A percentile compares a stretch with the other conserved stretches of the same genome.
phyloP scores from a whole-genome alignment of 2,888 invertebrate genomes.

The Sussaba pulchella region DNA sequence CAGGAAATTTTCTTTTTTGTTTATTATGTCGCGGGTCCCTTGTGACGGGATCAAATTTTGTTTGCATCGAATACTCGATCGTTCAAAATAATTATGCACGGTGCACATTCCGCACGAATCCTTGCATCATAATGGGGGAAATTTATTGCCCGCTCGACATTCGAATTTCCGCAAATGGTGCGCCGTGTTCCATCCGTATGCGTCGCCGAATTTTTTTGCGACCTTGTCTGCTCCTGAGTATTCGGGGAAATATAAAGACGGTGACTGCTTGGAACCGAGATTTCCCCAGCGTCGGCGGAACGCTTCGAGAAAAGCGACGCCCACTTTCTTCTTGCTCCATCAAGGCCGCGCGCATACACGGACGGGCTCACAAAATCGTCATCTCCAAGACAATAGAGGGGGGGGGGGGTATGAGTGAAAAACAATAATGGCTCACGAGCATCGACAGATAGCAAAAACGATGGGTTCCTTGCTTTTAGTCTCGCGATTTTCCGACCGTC shows the following conservation, averaged over 20 bases:
- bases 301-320: slow-evolving; percentile 6
- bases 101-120: background rate
- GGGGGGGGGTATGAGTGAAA: slow-evolving; percentile 36
- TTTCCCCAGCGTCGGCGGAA: slow-evolving; percentile 42
- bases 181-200: background rate
- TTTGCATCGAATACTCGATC: too few relatives aligned
- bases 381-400: slow-evolving; percentile 45
- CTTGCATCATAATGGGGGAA: background rate
- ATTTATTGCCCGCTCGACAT: slow-evolving; percentile 6
- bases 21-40: too few relatives aligned
- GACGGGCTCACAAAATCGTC: slow-evolving; percentile 6
- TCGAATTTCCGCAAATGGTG: slow-evolving; percentile 13
- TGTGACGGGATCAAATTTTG: too few relatives aligned
- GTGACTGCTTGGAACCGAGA: slow-evolving; percentile 30
- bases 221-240: background rate
- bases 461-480: slow-evolving; percentile 22
- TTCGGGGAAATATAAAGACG: slow-evolving; percentile 1
- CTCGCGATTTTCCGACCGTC: slow-evolving; percentile 54
- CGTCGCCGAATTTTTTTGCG: slow-evolving; percentile 29
- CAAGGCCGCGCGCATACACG: background rate
- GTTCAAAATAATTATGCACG: too few relatives aligned
- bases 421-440: slow-evolving; percentile 54
- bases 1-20: too few relatives aligned
- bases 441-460: slow-evolving; percentile 47
- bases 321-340: slow-evolving; percentile 31